Conservation (phyloP, 2,888 invertebrate genomes). For the Agonopterix arenella region DNA sequence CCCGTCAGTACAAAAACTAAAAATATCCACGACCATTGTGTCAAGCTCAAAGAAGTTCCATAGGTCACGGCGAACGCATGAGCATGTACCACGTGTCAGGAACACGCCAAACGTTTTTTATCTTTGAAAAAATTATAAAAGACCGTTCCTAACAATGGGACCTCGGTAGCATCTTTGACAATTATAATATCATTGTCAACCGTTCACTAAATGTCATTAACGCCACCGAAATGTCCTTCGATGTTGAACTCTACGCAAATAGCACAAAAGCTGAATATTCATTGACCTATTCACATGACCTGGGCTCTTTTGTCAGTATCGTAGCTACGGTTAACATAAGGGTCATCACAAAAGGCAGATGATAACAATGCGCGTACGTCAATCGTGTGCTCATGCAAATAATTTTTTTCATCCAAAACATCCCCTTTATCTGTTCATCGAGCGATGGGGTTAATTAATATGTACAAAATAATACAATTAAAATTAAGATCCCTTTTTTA, state of each 20-base stretch:
- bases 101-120: slow-evolving; percentile 76
- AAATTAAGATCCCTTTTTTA: slow-evolving; percentile 64
- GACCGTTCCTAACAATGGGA: slow-evolving; percentile 65
- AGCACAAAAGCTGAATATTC: slow-evolving; percentile 38
- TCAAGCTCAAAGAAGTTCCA: slow-evolving; percentile 71
- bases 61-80: slow-evolving; percentile 68
- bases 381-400: slow-evolving; percentile 76
- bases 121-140: slow-evolving; percentile 74
- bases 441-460: slow-evolving; percentile 75
- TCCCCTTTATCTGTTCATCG: slow-evolving; percentile 67
- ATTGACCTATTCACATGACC: slow-evolving; percentile 23
- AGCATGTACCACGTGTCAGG: slow-evolving; percentile 70
- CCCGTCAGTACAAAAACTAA: slow-evolving; percentile 71
- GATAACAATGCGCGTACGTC: slow-evolving; percentile 74
- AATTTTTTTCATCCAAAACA: slow-evolving; percentile 69
- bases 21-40: slow-evolving; percentile 71
- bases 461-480: slow-evolving; percentile 71
- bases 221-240: slow-evolving; percentile 21
- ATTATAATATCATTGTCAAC: slow-evolving; percentile 65
- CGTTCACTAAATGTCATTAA: slow-evolving; percentile 39
- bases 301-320: slow-evolving; percentile 35
- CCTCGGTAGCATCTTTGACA: slow-evolving; percentile 77
- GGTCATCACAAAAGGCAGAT: slow-evolving; percentile 75
- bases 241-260: slow-evolving; percentile 46
- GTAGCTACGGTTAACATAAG: slow-evolving; percentile 62